These are phyloP conservation scores for Macrosoma leucophasiata DNA, from an alignment of 2,888 invertebrate genomes.

Conservation along the genomic window DNA sequence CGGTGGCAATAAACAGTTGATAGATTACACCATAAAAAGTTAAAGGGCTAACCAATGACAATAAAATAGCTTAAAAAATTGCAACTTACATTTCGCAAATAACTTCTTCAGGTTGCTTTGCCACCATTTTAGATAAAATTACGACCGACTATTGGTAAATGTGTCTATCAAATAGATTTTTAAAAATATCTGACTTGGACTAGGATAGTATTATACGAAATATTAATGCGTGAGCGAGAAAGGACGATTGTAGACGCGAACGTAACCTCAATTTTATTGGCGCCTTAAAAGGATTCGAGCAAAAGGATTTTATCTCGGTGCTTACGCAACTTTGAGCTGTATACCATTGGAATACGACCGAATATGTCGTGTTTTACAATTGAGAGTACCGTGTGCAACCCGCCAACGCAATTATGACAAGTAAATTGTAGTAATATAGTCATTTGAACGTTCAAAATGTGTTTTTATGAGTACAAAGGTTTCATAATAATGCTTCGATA, in stretches of 20 bases:
- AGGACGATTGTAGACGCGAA: slow-evolving; percentile 36
- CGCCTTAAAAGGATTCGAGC: slow-evolving; percentile 46
- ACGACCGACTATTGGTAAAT: slow-evolving; percentile 14
- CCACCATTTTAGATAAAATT: slow-evolving; percentile 11
- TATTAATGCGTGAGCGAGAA: slow-evolving; percentile 33
- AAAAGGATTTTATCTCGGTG: slow-evolving; percentile 38
- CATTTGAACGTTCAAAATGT: too few species aligned
- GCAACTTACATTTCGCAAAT: slow-evolving; percentile 3
- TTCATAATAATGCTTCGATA: too few species aligned
- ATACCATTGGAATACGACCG: slow-evolving; percentile 15
- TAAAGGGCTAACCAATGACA: too few species aligned
- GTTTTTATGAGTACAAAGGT: too few species aligned
- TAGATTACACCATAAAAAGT: too few species aligned
- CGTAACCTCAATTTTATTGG: slow-evolving; percentile 55
- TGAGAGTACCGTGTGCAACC: slow-evolving; percentile 27
- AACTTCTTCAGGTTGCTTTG: slow-evolving; percentile 9
- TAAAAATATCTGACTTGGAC: slow-evolving; percentile 24
- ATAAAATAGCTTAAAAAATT: too few species aligned
- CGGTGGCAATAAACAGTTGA: too few species aligned
- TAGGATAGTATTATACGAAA: slow-evolving; percentile 16
- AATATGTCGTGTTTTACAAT: slow-evolving; percentile 22
- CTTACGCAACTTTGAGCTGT: slow-evolving; percentile 20
- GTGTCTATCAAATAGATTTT: slow-evolving; percentile 27
- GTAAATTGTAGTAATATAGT: slow-evolving; percentile 43
- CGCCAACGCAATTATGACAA: slow-evolving; percentile 26